Conservation (phyloP, 2,888 invertebrate genomes). For the Steinernema hermaphroditum region DNA sequence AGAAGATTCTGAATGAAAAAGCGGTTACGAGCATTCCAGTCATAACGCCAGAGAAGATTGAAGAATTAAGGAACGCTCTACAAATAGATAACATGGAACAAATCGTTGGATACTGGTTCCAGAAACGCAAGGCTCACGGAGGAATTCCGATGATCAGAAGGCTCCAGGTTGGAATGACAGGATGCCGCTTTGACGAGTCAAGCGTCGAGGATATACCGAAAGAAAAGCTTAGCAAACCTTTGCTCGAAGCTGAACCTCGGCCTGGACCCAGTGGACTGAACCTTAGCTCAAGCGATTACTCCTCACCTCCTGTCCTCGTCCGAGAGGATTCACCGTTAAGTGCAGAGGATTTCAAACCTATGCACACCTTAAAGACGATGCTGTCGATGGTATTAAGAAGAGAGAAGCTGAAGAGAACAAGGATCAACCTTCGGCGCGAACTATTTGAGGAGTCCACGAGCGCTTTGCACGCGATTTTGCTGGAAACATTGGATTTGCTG, state of each 20-base stretch:
- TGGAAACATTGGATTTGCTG: constrained; percentile 40
- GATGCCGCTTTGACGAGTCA: constrained; percentile 16
- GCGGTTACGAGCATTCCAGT: constrained; percentile 44
- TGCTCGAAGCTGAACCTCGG: neutral
- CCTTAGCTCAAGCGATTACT: neutral
- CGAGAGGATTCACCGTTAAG: neutral
- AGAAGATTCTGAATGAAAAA: neutral
- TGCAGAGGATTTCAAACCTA: neutral
- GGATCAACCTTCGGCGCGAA: neutral
- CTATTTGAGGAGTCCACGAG: constrained; percentile 32
- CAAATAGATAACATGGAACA: constrained; percentile 73
- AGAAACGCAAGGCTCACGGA: constrained; percentile 89
- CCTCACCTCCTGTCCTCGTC: constrained; percentile 10
- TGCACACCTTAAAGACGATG: neutral
- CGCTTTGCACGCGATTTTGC: constrained; percentile 32
- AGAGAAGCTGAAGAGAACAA: neutral
- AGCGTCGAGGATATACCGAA: neutral
- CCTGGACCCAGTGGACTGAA: constrained; percentile 10
- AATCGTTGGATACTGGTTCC: constrained; percentile 92
- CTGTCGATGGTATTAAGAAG: neutral
- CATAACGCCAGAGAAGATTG: constrained; percentile 41
- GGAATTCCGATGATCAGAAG: constrained; percentile 90
- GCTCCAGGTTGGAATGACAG: constrained; percentile 71
- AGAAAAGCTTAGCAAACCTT: neutral
- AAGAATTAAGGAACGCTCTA: constrained; percentile 38